Evolutionary conservation across 2,797 vertebrate species (phyloP).

Genomic region (Pipistrellus pipistrellus): DNA sequence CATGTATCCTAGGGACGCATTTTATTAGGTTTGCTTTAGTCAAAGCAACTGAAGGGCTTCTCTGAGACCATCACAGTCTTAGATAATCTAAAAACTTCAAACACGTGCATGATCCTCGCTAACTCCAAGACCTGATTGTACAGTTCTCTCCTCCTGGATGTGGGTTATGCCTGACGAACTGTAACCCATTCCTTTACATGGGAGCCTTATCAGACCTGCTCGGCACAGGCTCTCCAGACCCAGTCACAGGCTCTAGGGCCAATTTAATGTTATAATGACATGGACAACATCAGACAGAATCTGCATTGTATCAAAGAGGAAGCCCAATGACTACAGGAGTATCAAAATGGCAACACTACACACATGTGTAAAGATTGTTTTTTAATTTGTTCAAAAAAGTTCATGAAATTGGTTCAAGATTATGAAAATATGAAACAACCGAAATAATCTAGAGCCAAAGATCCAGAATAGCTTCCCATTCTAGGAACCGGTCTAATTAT

Average conservation of each 20-base stretch:
- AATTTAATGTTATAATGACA: background rate
- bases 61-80: background rate
- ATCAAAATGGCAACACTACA: background rate
- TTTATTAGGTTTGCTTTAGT: background rate
- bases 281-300: background rate
- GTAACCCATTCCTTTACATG: background rate
- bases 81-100: background rate
- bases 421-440: slow-evolving; percentile 33
- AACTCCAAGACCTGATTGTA: background rate
- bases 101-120: background rate
- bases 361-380: background rate
- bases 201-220: background rate
- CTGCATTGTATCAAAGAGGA: background rate
- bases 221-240: background rate
- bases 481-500: background rate
- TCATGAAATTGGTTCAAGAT: background rate
- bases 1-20: background rate
- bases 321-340: background rate
- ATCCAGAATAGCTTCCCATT: background rate
- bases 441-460: background rate
- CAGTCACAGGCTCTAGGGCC: background rate
- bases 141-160: background rate
- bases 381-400: background rate
- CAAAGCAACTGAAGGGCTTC: background rate
- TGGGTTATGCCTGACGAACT: background rate